A percentile compares a stretch with the other conserved stretches of the same genome.
Conservation (phyloP, 2,113 vertebrate genomes). For the Neofelis nebulosa region DNA sequence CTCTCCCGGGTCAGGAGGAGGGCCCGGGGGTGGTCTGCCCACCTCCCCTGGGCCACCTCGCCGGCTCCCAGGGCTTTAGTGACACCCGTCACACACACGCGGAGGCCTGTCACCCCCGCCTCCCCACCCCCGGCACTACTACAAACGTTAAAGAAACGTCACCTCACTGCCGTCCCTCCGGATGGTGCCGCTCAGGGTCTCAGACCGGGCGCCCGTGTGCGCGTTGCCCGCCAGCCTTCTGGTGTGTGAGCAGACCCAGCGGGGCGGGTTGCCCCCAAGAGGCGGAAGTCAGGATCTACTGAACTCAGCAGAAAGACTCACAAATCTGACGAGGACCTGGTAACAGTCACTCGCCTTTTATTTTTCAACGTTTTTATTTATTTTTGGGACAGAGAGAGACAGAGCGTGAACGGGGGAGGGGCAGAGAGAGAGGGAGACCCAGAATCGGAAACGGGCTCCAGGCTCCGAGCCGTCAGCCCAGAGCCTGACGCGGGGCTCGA, state of each 20-base stretch:
- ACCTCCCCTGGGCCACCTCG: neutral
- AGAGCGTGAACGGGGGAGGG: no score
- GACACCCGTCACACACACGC: neutral
- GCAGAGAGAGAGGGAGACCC: no score
- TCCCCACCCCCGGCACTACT: neutral
- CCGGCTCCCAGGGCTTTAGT: neutral
- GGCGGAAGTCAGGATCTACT: neutral
- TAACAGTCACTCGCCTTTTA: neutral
- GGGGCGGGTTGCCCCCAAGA: no score
- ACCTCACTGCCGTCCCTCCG: neutral
- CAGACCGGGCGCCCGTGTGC: accelerated
- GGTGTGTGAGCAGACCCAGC: neutral
- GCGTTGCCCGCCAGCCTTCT: accelerated
- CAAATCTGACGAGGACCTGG: neutral
- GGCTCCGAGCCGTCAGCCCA: no score
- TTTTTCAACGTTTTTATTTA: no score
- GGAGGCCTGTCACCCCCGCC: neutral
- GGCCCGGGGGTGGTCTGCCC: neutral
- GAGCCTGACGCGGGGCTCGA: no score
- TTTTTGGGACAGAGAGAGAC: no score
- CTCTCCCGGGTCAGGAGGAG: neutral
- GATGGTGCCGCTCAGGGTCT: neutral
- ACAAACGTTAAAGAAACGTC: neutral
- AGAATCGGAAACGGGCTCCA: no score
- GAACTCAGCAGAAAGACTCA: neutral